Percentiles rank a stretch among this genome's conserved stretches.
phyloP scores from a whole-genome alignment of 2,888 invertebrate species.

The Willowsia nigromaculata region DNA sequence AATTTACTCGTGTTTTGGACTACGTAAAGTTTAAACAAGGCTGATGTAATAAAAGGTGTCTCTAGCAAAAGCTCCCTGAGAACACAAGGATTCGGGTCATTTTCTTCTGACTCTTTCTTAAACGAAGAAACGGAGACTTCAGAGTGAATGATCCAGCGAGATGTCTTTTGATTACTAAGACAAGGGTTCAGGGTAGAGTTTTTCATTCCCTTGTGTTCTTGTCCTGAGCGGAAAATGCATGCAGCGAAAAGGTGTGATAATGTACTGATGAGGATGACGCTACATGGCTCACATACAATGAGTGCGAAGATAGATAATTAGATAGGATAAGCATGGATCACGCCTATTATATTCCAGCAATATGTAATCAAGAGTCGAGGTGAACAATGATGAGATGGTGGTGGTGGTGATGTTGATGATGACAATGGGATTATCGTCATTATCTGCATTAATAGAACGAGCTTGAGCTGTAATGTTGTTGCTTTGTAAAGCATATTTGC shows the following conservation, averaged over 20 bases:
- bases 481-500: neutral
- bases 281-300: conserved; percentile 19
- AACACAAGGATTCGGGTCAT: conserved; percentile 18
- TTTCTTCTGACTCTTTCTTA: conserved; percentile 28
- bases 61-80: neutral
- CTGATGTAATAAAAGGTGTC: neutral
- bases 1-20: too few species aligned
- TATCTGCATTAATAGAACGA: neutral
- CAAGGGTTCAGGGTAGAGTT: neutral
- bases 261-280: neutral
- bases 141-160: conserved; percentile 42
- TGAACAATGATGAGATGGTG: neutral
- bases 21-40: neutral
- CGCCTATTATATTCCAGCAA: conserved; percentile 28
- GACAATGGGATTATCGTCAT: conserved; percentile 18
- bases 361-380: conserved; percentile 40
- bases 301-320: neutral
- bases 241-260: neutral
- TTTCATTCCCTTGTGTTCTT: neutral
- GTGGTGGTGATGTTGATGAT: neutral
- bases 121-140: neutral
- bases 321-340: conserved; percentile 11
- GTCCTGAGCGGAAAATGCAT: neutral
- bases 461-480: neutral
- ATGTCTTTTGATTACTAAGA: conserved; percentile 51